Evolutionary conservation across 2,113 vertebrate genomes (phyloP), one percentile per base, ranked within the genome.

Genomic region (Chitala chitala): DNA sequence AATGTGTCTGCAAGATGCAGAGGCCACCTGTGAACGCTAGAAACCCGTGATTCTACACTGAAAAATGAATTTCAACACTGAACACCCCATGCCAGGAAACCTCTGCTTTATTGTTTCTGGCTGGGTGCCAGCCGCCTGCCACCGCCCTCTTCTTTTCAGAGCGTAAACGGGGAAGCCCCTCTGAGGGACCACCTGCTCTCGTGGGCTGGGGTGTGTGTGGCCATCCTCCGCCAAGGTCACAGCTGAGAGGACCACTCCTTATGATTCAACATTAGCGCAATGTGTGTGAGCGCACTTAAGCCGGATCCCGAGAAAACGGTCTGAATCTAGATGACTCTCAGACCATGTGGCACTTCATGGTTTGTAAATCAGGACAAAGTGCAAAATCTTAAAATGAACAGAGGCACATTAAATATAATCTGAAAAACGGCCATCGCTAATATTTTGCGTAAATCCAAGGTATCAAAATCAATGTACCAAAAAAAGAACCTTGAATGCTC

Each of bases 1-100:
- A 75, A 86, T 89, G 88, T 89, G 87, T 87, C 58, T 78, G 61
- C 8, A 3, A 22, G 22, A 72, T 10, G 6, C 53, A 59, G 40
- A 68, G 64, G n/a, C 44, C 42, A 68, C 22, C 64, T 44, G 64
- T 66, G 40, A 66, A 48, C 22, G n/a, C 44, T 22, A 48, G 17
- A 20, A 46, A 7, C 64, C 42, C 5, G 38, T 68, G 46, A 13
- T 46, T 68, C 40, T 68, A 29, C 2, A 46, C 24, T n/a, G 40
- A 68, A 8, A 68, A 46, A n/a, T 20, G 20, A 46, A 68, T 46
- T 26, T 46, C 22, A 38, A n/a, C 3, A 29, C 64, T 42, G 38
- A 36, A 29, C 64, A 68, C 24, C 44, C 40, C 22, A 13, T 68
- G 44, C 40, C 42, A 24, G 64, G 64, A 68, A 22, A 46, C 44